These are phyloP conservation scores for Geotrupes spiniger DNA, from an alignment of 2,888 invertebrate genomes.

Conservation along the genomic window DNA sequence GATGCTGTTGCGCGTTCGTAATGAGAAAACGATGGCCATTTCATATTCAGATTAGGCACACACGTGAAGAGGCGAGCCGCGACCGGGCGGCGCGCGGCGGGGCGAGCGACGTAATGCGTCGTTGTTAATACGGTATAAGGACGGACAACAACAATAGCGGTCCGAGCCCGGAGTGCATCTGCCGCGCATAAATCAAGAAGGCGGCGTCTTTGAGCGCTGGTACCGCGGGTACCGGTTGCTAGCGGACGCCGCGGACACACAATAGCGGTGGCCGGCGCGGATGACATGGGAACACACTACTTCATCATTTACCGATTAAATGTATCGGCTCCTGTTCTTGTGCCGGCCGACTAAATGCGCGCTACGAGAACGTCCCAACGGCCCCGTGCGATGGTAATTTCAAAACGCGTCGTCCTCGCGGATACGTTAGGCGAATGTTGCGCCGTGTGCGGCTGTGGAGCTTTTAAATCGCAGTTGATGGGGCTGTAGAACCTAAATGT, in stretches of 20 bases:
- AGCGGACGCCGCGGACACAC: slow-evolving; percentile 6
- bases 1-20: too few relatives aligned
- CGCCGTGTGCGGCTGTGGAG: too few relatives aligned
- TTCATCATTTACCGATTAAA: slow-evolving; percentile 7
- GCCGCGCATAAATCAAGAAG: slow-evolving; percentile 16
- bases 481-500: too few relatives aligned
- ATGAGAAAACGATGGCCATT: not conserved
- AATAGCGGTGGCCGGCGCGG: slow-evolving; percentile 7
- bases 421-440: too few relatives aligned
- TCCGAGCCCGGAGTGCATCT: slow-evolving; percentile 14
- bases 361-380: too few relatives aligned
- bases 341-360: too few relatives aligned
- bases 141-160: slow-evolving; percentile 5
- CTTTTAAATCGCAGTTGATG: too few relatives aligned
- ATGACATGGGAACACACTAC: slow-evolving; percentile 8
- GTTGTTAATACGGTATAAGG: slow-evolving; percentile 4
- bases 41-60: slow-evolving; percentile 4
- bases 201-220: slow-evolving; percentile 17
- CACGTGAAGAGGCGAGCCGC: not conserved
- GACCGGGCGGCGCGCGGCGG: not conserved
- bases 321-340: slow-evolving; percentile 4
- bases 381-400: too few relatives aligned
- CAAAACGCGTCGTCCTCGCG: too few relatives aligned
- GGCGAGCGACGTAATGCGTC: not conserved
- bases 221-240: slow-evolving; percentile 4